Evolutionary conservation across 2,888 invertebrate genomes (phyloP).

Genomic region (Melieria omissa): DNA sequence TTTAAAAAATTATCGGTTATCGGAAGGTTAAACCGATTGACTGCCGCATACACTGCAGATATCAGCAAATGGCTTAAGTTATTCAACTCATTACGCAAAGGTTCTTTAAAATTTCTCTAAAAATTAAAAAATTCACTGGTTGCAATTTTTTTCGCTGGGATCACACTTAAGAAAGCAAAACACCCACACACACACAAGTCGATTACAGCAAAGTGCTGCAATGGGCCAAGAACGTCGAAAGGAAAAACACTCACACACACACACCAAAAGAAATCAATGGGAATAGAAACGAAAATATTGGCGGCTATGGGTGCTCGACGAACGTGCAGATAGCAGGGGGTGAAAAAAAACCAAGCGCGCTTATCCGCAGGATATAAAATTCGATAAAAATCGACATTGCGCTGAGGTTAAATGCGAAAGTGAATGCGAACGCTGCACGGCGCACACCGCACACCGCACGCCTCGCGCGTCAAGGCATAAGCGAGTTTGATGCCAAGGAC

Average conservation of each 20-base stretch:
- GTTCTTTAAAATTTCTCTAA: no score
- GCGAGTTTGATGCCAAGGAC: constrained; percentile 20
- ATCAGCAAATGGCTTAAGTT: no score
- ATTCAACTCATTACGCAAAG: no score
- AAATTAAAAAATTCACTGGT: no score
- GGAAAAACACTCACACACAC: background rate
- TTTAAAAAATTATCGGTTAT: no score
- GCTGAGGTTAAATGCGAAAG: constrained; percentile 41
- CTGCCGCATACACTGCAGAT: no score
- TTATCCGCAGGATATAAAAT: constrained; percentile 58
- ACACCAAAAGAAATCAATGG: background rate
- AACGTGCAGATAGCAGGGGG: background rate
- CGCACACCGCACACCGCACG: constrained; percentile 1
- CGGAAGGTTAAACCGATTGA: no score
- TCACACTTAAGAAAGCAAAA: no score
- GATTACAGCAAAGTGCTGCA: background rate
- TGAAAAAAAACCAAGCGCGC: constrained; percentile 46
- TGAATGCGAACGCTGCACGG: constrained; percentile 42
- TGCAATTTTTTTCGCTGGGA: no score
- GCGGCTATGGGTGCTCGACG: background rate
- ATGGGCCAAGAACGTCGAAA: background rate
- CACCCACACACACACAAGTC: no score
- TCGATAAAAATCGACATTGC: constrained; percentile 56
- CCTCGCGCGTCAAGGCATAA: constrained; percentile 25
- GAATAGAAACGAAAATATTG: background rate